Evolutionary conservation across 2,888 invertebrate genomes (phyloP).

Genomic region (Formica aserva): DNA sequence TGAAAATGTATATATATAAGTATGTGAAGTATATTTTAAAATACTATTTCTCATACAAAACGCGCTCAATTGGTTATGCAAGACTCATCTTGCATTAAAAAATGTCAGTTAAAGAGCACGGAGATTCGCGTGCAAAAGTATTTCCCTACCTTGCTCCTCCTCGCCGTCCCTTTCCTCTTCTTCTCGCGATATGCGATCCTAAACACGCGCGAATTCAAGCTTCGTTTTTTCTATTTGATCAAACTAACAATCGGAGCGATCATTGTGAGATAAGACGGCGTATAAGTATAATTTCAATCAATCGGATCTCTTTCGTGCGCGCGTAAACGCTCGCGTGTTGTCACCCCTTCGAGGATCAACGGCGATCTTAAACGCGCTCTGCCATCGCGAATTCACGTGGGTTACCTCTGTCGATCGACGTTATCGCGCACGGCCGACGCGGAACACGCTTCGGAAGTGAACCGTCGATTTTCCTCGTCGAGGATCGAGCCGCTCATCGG

Average conservation of each 20-base stretch:
- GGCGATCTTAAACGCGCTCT: neutral
- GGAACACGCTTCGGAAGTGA: slow-evolving; percentile 44
- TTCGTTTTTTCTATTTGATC: neutral
- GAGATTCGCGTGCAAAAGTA: neutral
- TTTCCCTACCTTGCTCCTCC: neutral
- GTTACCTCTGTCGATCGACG: neutral
- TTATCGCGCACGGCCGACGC: slow-evolving; percentile 30
- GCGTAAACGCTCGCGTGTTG: neutral
- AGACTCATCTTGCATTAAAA: neutral
- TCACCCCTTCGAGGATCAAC: neutral
- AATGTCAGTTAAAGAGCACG: neutral
- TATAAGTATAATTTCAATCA: neutral
- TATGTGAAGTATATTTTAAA: neutral
- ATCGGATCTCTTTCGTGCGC: neutral
- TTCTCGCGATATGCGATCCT: neutral
- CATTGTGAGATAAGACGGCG: slow-evolving; percentile 20
- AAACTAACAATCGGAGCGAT: neutral
- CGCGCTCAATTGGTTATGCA: neutral
- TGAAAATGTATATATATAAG: neutral
- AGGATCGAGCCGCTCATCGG: slow-evolving; percentile 62
- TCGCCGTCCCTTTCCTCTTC: neutral
- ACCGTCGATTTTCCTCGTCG: slow-evolving; percentile 53
- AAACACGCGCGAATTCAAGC: neutral
- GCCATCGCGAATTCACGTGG: slow-evolving; percentile 19
- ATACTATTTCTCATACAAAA: neutral